Conservation (phyloP, 2,113 vertebrate genomes). For the Opisthocomus hoazin region DNA sequence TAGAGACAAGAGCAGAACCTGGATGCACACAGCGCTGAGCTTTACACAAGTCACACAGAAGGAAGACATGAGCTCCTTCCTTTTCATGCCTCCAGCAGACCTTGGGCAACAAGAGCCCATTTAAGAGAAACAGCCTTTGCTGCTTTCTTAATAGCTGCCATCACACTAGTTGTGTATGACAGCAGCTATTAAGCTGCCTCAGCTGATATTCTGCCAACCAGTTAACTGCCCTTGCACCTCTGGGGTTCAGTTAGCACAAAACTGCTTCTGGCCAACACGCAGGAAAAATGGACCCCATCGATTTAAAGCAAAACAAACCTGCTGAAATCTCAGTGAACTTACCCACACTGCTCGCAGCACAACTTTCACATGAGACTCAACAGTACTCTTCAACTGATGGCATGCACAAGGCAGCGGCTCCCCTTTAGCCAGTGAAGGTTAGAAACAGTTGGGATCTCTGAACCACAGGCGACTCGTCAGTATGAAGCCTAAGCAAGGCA, state of each 20-base stretch:
- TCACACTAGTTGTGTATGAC: no score
- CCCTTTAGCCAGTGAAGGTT: neutral
- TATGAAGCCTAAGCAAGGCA: neutral
- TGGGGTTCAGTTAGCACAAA: neutral
- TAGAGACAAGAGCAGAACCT: neutral
- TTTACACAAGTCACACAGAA: neutral
- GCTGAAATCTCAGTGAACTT: neutral
- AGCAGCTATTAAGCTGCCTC: no score
- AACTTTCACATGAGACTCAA: neutral
- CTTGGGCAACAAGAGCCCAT: neutral
- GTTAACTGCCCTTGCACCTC: neutral
- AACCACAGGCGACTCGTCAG: accelerated
- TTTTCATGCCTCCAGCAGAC: neutral
- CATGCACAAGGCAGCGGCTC: neutral
- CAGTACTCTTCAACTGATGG: neutral
- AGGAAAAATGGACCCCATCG: accelerated
- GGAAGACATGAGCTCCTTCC: neutral
- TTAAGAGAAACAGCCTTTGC: neutral
- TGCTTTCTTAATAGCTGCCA: neutral
- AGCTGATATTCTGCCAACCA: neutral
- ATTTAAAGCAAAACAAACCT: neutral
- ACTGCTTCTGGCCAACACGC: accelerated
- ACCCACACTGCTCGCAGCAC: neutral
- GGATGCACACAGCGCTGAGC: neutral
- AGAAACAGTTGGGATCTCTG: neutral